Evolutionary conservation across 2,888 invertebrate species (phyloP), one percentile per base, ranked within the genome.

Genomic region (Lepetodrilus schrolli): DNA sequence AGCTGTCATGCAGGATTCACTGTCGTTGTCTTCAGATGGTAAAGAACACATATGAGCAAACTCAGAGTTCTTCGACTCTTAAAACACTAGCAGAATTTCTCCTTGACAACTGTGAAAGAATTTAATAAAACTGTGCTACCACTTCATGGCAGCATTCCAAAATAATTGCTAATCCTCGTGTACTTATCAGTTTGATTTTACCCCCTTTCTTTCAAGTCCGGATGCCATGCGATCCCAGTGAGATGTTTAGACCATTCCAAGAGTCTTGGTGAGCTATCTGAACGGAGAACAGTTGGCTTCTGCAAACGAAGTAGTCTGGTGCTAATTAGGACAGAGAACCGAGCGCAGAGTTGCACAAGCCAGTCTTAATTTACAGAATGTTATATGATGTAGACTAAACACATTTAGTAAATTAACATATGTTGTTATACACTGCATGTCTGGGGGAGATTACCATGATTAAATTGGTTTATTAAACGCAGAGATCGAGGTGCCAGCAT

Each of bases 311-410:
- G 10, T 26, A 8, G 26, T 47, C 47, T 21, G 47, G 8, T 47
- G 21, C 47, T 68, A 68, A 68, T 68, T 68, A 47, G 68, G 30
- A 47, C 10, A 68, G 47, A 68, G 43, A 68, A 47, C 47, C 23
- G 34, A 47, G 47, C 10, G 26, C 26, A 13, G 23, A 17, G 68
- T 68, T 68, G 68, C 68, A 38, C 68, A 68, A 68, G 23, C 43
- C 47, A 34, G 23, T 68, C 43, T 68, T 26, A 43, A 47, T 68
- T 68, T 68, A 26, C 68, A 58, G 34, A 13, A 30, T 58, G 58
- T 58, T 58, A 58, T 34, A 58, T 58, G 58, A 58, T 58, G 58
- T 58, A 58, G 58, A 58, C 58, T 34, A 58, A 58, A 58, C 58
- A 58, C 58, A 58, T 58, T 30, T 58, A 30, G 30, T 30, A 34